A percentile compares a stretch with the other conserved stretches of the same genome.
These are phyloP conservation scores for Halcyon badia DNA, from an alignment of 2,797 vertebrate genomes.

Conservation along the genomic window DNA sequence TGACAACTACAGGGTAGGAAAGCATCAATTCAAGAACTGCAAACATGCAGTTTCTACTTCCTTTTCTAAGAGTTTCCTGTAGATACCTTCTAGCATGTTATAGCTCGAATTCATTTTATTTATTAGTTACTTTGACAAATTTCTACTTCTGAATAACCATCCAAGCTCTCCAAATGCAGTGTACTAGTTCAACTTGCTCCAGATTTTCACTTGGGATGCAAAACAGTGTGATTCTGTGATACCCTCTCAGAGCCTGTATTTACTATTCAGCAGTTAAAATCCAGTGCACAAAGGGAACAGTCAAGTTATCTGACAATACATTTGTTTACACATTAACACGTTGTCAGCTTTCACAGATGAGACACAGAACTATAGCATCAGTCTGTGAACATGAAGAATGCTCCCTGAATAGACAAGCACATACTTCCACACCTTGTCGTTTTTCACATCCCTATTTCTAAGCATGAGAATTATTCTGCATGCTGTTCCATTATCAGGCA, in stretches of 20 bases:
- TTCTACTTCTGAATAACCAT: background rate
- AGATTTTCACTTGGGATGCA: background rate
- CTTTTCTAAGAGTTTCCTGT: background rate
- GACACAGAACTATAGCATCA: background rate
- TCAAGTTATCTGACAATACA: conserved; percentile 12
- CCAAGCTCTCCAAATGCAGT: background rate
- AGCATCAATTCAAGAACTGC: background rate
- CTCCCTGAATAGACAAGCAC: background rate
- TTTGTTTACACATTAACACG: conserved; percentile 30
- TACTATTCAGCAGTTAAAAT: conserved; percentile 24
- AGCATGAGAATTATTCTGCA: background rate
- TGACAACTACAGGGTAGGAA: background rate
- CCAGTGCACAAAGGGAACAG: conserved; percentile 36
- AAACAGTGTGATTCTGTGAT: background rate
- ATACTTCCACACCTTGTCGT: rapidly evolving
- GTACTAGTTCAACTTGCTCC: background rate
- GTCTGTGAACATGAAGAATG: background rate
- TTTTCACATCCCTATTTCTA: background rate
- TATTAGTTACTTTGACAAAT: background rate
- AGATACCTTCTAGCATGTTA: background rate
- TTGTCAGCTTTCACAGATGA: conserved; percentile 19
- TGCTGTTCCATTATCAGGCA: background rate
- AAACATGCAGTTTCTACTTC: background rate
- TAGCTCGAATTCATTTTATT: background rate
- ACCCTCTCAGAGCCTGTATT: background rate